Conservation (phyloP, 2,113 vertebrate genomes). For the Naja naja region DNA sequence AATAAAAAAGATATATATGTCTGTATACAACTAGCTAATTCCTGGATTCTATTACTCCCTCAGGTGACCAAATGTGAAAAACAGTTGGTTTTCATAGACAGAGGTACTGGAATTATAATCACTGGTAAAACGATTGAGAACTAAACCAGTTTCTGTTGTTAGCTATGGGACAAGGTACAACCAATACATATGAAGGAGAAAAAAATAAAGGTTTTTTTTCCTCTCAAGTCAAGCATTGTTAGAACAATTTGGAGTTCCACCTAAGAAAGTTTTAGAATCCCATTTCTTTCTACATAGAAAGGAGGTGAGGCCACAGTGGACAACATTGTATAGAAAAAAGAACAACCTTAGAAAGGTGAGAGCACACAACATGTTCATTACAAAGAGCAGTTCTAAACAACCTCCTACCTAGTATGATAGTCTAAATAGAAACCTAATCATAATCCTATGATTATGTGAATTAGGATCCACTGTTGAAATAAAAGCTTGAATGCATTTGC, state of each 20-base stretch:
- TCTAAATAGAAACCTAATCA: background rate
- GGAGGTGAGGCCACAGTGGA: background rate
- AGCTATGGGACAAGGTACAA: background rate
- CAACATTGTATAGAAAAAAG: background rate
- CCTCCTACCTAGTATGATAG: background rate
- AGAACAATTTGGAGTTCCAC: background rate
- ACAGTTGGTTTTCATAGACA: no score
- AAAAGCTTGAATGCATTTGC: background rate
- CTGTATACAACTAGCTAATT: background rate
- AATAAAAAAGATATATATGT: background rate
- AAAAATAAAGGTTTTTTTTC: background rate
- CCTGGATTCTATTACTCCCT: background rate
- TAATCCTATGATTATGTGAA: background rate
- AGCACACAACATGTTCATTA: background rate
- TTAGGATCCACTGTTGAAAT: background rate
- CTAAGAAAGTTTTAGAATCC: background rate
- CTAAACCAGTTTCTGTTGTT: background rate
- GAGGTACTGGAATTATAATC: background rate
- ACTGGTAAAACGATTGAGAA: background rate
- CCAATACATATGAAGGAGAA: background rate
- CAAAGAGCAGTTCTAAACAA: background rate
- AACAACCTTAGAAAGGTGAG: background rate
- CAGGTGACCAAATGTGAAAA: background rate
- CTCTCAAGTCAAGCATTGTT: background rate
- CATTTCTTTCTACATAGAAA: background rate